Conservation (phyloP, 2,797 vertebrate genomes). For the Gambelia wislizenii region DNA sequence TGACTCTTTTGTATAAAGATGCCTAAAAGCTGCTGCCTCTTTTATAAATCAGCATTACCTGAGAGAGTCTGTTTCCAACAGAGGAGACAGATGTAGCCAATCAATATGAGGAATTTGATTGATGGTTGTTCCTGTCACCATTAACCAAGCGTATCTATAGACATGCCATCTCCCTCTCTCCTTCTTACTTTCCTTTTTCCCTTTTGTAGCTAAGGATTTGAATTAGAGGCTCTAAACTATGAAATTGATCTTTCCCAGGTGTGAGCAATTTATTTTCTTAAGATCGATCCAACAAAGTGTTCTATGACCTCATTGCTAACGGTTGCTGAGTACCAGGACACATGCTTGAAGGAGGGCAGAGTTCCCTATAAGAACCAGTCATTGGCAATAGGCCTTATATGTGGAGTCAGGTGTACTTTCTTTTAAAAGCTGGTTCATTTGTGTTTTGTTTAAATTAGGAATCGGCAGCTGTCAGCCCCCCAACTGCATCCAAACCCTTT, state of each 20-base stretch:
- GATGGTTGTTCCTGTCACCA: conserved; percentile 49
- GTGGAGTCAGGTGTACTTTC: background rate
- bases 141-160: conserved; percentile 52
- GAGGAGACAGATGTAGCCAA: conserved; percentile 63
- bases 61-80: conserved; percentile 60
- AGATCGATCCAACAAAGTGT: background rate
- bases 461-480: background rate
- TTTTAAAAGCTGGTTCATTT: background rate
- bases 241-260: conserved; percentile 47
- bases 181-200: conserved; percentile 43
- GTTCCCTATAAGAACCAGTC: background rate
- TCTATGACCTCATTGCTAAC: background rate
- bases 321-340: background rate
- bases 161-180: conserved; percentile 21
- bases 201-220: conserved; percentile 38
- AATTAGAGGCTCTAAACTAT: conserved; percentile 60
- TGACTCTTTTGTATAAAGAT: conserved; percentile 59
- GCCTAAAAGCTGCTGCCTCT: conserved; percentile 62
- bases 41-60: conserved; percentile 67
- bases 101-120: conserved; percentile 71
- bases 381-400: background rate
- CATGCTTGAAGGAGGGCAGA: background rate
- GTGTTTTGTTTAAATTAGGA: conserved; percentile 1
- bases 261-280: conserved; percentile 49
- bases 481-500: background rate